Conservation (phyloP, 2,888 invertebrate genomes). For the Slavum lentiscoides region DNA sequence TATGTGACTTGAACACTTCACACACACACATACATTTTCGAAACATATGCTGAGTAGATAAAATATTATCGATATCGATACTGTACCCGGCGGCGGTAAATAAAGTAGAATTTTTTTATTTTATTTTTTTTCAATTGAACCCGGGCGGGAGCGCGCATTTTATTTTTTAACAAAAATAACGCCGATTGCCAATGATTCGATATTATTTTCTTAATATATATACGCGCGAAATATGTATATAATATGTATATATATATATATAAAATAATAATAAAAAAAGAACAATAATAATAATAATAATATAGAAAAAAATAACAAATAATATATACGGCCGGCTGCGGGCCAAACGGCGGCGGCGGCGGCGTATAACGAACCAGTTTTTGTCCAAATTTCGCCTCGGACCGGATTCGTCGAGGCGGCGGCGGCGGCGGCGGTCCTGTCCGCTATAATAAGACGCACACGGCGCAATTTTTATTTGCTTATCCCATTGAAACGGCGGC, state of each 20-base stretch:
- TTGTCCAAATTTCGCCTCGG: conserved; percentile 11
- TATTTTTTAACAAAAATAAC: too few relatives aligned
- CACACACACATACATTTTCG: too few relatives aligned
- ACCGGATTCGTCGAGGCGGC: conserved; percentile 12
- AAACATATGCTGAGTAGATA: conserved; percentile 15
- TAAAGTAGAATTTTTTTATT: background rate
- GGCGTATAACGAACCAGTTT: conserved; percentile 24
- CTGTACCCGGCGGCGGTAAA: background rate
- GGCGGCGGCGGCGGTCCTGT: background rate
- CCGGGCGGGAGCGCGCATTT: too few relatives aligned
- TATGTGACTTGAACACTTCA: too few relatives aligned
- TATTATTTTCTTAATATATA: conserved; percentile 28
- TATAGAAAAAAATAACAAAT: background rate
- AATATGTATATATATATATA: too few relatives aligned
- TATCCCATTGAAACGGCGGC: background rate
- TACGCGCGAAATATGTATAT: too few relatives aligned
- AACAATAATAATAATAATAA: background rate
- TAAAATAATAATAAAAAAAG: too few relatives aligned
- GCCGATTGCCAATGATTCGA: background rate
- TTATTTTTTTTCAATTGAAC: background rate
- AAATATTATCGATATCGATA: conserved; percentile 18
- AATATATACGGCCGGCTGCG: background rate
- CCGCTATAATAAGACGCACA: background rate
- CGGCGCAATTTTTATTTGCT: background rate
- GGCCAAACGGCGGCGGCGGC: too few relatives aligned